Evolutionary conservation across 2,797 vertebrate species (phyloP).

Genomic region (Sebastes minor): DNA sequence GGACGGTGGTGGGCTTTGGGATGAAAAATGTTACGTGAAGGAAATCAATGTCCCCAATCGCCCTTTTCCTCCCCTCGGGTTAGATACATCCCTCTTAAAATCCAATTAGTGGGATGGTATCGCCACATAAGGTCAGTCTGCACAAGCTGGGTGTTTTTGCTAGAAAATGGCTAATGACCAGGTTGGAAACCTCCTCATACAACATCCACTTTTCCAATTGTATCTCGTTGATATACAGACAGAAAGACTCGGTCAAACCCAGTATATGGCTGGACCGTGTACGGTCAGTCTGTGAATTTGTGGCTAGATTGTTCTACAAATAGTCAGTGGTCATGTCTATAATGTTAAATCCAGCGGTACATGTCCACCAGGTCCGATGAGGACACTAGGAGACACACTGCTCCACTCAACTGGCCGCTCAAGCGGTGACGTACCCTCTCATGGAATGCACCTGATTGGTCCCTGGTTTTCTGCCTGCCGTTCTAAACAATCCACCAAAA

Average conservation of each 20-base stretch:
- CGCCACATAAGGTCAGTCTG: slow-evolving; percentile 35
- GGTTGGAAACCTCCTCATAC: background rate
- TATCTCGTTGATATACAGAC: background rate
- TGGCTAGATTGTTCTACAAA: too few relatives aligned
- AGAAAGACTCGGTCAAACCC: background rate
- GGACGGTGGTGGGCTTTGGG: slow-evolving; percentile 16
- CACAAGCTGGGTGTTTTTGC: slow-evolving; percentile 6
- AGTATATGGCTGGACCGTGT: too few relatives aligned
- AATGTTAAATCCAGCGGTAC: too few relatives aligned
- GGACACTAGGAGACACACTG: too few relatives aligned
- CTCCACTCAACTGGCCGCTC: too few relatives aligned
- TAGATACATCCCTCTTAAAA: slow-evolving; percentile 44
- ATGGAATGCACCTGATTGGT: too few relatives aligned
- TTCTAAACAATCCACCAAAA: too few relatives aligned
- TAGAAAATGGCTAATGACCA: slow-evolving; percentile 24
- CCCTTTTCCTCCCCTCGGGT: slow-evolving; percentile 22
- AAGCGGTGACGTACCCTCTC: too few relatives aligned
- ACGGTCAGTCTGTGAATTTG: too few relatives aligned
- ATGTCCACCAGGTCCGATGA: too few relatives aligned
- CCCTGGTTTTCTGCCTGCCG: too few relatives aligned
- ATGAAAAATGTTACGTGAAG: slow-evolving; percentile 49
- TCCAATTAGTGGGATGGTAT: slow-evolving; percentile 51
- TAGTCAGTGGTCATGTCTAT: too few relatives aligned
- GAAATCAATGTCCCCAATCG: slow-evolving; percentile 42
- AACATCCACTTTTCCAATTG: background rate